Conservation (phyloP, 2,113 vertebrate genomes). For the Canis aureus region DNA sequence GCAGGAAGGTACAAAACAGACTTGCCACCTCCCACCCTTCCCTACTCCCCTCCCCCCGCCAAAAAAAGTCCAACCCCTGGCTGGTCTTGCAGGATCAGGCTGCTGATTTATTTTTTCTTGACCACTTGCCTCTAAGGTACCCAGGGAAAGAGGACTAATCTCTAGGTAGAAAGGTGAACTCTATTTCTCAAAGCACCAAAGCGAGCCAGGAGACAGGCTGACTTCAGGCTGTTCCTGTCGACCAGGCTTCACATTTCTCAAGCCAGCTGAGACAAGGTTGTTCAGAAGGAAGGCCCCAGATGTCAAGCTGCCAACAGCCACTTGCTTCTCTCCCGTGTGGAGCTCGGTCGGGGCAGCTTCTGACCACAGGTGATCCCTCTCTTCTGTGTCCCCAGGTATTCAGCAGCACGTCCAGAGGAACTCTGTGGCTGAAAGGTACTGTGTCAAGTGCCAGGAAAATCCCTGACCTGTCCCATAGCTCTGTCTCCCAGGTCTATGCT, state of each 20-base stretch:
- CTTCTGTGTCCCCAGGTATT: background rate
- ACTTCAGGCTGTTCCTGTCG: background rate
- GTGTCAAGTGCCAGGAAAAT: background rate
- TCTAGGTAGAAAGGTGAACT: background rate
- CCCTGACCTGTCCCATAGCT: background rate
- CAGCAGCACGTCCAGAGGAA: fast-evolving
- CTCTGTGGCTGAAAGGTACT: fast-evolving
- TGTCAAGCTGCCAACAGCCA: background rate
- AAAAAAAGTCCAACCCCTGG: background rate
- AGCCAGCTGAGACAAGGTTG: background rate
- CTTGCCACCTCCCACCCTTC: background rate
- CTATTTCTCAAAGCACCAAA: background rate
- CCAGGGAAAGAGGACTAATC: background rate
- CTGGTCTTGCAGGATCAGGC: background rate
- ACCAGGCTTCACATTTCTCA: background rate
- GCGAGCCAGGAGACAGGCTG: background rate
- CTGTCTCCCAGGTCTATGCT: background rate
- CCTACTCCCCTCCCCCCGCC: fast-evolving
- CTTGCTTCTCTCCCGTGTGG: background rate
- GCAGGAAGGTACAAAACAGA: background rate
- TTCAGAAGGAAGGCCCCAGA: background rate
- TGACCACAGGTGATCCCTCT: background rate
- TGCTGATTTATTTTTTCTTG: background rate
- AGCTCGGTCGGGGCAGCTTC: background rate
- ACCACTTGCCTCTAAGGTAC: background rate